Evolutionary conservation across 2,888 invertebrate genomes (phyloP), one percentile per base, ranked within the genome.

Genomic region (Amphipoea lucens): DNA sequence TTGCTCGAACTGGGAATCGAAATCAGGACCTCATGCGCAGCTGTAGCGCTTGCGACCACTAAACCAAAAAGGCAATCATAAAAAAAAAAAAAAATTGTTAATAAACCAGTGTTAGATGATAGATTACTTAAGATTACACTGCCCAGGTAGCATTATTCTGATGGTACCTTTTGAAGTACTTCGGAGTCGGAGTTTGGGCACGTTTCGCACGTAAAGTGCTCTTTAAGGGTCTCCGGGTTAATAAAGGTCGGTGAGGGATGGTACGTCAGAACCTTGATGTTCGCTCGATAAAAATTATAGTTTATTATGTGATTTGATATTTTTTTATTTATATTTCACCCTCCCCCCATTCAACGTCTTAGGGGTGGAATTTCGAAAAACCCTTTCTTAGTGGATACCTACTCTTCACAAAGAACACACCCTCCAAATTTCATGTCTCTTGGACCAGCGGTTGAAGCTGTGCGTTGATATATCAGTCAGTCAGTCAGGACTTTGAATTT

Each of bases 181-280:
- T 76, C 65, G 63, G 42, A 40, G 79, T 63, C 69, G 66, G 68
- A 89, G 82, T 83, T 87, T 81, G 74, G 79, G 87, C 90, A 90
- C 90, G 90, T 90, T 87, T 82, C 65, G 65, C 74, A 71, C 88
- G 88, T 90, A 90, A 90, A 90, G 84, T 82, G 88, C 82, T 87
- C 88, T 85, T 80, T 63, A 73, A 83, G 79, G 84, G 72, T 69
- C 69, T 45, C 51, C 20, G 79, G 82, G 87, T 88, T 89, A 89
- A 88, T 90, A 87, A 86, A 83, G 87, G 87, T 84, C 79, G 77
- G 78, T 81, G 81, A 87, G 78, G 81, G 75, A 54, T 78, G 80
- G 72, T 78, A 77, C 68, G 75, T 78, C 77, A 70, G 66, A 67
- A 71, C 68, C 57, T 79, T 74, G 76, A 78, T 78, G 60, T 76